A percentile compares a stretch with the other conserved stretches of the same genome.
Conservation (phyloP, 2,113 vertebrate genomes). For the Coracopsis vasa region DNA sequence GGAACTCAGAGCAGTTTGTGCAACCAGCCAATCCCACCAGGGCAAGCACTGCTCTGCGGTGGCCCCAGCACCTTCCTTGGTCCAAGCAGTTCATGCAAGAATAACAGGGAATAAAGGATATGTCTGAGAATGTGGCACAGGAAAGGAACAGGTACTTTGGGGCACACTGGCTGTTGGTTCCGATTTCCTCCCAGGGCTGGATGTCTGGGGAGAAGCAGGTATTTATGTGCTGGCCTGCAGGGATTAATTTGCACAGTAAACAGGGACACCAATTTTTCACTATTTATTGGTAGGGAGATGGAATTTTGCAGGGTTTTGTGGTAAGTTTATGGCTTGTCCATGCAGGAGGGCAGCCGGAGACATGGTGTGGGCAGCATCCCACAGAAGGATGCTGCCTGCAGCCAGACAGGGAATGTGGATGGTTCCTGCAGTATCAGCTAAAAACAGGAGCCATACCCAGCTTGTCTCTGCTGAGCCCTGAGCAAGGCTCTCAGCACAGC, state of each 20-base stretch:
- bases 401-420: neutral
- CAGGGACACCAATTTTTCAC: neutral
- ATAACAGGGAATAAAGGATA: neutral
- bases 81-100: neutral
- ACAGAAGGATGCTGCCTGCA: neutral
- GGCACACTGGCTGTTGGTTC: neutral
- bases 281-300: neutral
- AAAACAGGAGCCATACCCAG: neutral
- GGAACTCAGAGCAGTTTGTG: neutral
- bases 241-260: neutral
- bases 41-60: neutral
- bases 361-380: neutral
- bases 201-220: neutral
- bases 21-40: neutral
- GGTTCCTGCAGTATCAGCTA: neutral
- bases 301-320: neutral
- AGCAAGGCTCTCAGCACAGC: neutral
- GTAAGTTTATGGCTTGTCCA: neutral
- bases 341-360: neutral
- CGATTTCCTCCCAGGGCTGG: neutral
- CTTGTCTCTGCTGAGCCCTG: neutral
- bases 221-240: neutral
- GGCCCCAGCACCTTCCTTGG: accelerated
- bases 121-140: neutral
- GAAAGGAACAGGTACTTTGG: neutral